phyloP scores from a whole-genome alignment of 2,888 invertebrate genomes.

The Toxonevra muliebris region DNA sequence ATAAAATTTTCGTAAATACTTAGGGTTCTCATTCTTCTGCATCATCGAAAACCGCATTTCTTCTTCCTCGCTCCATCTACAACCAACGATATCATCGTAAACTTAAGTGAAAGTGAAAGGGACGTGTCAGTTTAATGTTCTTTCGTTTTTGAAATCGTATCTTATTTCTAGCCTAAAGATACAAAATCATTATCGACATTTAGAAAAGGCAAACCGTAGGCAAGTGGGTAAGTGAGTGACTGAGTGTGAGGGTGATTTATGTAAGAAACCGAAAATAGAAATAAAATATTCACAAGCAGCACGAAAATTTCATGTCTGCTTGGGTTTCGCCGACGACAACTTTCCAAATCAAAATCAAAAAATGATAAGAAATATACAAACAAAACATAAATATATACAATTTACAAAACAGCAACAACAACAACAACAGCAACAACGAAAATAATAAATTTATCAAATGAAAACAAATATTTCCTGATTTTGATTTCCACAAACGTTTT shows the following conservation, averaged over 20 bases:
- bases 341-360: background rate
- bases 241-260: too few relatives aligned
- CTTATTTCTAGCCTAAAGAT: background rate
- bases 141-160: background rate
- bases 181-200: conserved; percentile 1
- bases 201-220: background rate
- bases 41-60: too few relatives aligned
- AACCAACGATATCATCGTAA: too few relatives aligned
- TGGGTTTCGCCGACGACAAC: too few relatives aligned
- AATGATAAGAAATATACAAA: conserved; percentile 11
- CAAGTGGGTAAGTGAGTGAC: background rate
- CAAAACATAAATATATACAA: background rate
- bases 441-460: conserved; percentile 29
- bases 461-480: conserved; percentile 32
- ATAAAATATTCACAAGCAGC: background rate
- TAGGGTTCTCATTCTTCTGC: too few relatives aligned
- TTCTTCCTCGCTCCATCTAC: too few relatives aligned
- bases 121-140: background rate
- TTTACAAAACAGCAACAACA: background rate
- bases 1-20: too few relatives aligned
- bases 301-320: background rate
- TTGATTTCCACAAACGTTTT: background rate
- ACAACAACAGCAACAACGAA: background rate
- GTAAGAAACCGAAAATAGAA: background rate
- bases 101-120: background rate